These are phyloP conservation scores for Tangara arthus DNA, from an alignment of 2,797 vertebrate genomes.

Conservation along the genomic window DNA sequence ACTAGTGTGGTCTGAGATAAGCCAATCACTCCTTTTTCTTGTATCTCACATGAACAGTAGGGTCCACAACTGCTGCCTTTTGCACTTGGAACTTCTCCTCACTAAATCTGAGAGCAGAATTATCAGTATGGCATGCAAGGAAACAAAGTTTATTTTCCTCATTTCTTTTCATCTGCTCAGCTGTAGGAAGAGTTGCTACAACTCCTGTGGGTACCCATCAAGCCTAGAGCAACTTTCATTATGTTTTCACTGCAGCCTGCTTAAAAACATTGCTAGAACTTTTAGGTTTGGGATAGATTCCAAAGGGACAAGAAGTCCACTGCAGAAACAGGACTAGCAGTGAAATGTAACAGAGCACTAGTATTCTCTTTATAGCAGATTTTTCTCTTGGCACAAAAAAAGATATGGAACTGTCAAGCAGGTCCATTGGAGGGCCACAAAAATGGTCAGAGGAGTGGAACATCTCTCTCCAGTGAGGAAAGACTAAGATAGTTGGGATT, in stretches of 20 bases:
- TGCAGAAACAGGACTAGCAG: background rate
- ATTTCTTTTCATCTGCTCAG: background rate
- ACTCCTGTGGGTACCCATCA: background rate
- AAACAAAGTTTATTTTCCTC: background rate
- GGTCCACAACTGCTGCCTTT: background rate
- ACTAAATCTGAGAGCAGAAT: background rate
- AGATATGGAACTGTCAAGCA: background rate
- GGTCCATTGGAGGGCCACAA: background rate
- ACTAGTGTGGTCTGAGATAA: background rate
- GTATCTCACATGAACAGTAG: background rate
- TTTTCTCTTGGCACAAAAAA: background rate
- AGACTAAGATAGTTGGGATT: background rate
- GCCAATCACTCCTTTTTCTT: background rate
- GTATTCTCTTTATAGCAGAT: background rate
- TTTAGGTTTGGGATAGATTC: background rate
- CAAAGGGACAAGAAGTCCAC: background rate
- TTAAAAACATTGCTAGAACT: background rate
- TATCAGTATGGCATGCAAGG: background rate
- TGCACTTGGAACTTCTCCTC: accelerated
- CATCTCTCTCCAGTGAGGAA: background rate
- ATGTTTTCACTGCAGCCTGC: background rate
- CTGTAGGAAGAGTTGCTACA: background rate
- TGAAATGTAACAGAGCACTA: background rate
- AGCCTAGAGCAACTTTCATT: background rate
- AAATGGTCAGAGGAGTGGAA: background rate